Percentiles rank a stretch among this genome's conserved stretches.
Conservation (phyloP, 2,113 vertebrate species). For the Apteryx owenii region DNA sequence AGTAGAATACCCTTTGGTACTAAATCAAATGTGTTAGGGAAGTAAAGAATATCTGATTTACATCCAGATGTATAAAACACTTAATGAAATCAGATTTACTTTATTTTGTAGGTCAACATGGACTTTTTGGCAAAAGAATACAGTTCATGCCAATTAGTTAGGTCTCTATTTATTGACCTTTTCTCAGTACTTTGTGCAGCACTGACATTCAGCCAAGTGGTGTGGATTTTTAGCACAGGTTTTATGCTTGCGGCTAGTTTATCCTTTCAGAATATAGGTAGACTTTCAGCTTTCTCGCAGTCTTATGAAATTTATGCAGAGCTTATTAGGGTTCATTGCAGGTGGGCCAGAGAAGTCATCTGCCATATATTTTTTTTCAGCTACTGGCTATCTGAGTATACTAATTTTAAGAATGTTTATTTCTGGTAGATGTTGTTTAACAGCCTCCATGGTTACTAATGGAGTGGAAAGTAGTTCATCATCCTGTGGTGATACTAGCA, state of each 20-base stretch:
- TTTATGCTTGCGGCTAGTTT: not conserved
- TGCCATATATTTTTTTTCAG: not conserved
- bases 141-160: not conserved
- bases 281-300: not conserved
- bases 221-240: not conserved
- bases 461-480: not conserved
- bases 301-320: not conserved
- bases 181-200: not conserved
- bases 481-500: not conserved
- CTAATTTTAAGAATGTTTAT: not conserved
- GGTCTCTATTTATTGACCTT: not conserved
- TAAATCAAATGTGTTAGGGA: not conserved
- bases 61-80: not conserved
- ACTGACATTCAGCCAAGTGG: not conserved
- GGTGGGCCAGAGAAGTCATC: not conserved
- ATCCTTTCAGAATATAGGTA: not conserved
- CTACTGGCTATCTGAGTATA: not conserved
- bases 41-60: not conserved
- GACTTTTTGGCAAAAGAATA: not conserved
- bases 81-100: not conserved
- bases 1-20: not conserved
- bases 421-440: not conserved
- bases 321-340: not conserved
- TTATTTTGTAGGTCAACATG: not conserved
- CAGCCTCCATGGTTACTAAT: constrained; percentile 16